Evolutionary conservation across 2,797 vertebrate species (phyloP).

Genomic region (Poeciliopsis presidionis): DNA sequence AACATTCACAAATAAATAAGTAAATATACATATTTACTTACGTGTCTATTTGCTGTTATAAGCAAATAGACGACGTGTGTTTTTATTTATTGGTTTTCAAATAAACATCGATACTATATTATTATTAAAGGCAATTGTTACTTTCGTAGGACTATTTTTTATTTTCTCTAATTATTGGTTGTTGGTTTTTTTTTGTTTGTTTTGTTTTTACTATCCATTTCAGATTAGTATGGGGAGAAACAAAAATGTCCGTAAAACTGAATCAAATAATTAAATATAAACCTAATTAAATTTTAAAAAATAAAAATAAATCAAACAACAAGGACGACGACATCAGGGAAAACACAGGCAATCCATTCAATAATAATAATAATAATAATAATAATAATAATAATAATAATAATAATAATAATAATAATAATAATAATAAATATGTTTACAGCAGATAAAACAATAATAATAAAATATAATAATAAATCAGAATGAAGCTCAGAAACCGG

Average conservation of each 20-base stretch:
- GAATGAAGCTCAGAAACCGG: neutral
- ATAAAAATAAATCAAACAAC: neutral
- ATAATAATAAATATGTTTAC: neutral
- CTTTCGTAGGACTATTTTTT: neutral
- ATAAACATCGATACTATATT: neutral
- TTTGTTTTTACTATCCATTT: neutral
- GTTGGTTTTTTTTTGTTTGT: no score
- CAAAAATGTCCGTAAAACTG: neutral
- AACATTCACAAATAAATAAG: conserved; percentile 25
- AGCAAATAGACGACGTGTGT: neutral
- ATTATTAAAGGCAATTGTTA: no score
- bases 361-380: no score
- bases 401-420: no score
- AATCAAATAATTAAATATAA: neutral
- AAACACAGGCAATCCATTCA: neutral
- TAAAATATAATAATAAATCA: neutral
- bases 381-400: no score
- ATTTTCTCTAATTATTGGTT: neutral
- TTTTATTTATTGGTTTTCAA: neutral
- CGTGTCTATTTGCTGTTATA: neutral
- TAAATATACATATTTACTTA: neutral
- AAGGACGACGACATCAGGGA: neutral
- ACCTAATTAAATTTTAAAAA: neutral
- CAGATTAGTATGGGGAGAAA: neutral
- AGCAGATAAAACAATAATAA: no score